Evolutionary conservation across 2,797 vertebrate species (phyloP).

Genomic region (Poeciliopsis infans): DNA sequence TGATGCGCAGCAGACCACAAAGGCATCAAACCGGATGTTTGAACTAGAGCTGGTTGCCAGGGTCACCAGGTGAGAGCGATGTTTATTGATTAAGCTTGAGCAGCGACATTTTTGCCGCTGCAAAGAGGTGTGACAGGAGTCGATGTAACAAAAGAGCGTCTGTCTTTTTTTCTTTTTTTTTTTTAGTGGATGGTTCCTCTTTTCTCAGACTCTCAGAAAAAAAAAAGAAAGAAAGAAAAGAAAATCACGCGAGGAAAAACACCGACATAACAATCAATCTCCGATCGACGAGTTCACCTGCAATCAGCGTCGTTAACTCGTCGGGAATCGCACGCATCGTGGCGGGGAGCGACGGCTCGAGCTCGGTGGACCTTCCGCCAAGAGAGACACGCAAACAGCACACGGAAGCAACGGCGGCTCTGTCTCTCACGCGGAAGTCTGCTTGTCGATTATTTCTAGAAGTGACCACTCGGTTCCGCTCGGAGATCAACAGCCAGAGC

Average conservation of each 20-base stretch:
- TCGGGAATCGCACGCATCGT: constrained; percentile 78
- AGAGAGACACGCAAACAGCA: constrained; percentile 20
- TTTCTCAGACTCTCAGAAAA: background rate
- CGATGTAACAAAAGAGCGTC: background rate
- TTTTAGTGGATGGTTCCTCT: background rate
- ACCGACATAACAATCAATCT: accelerated
- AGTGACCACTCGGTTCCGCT: constrained; percentile 41
- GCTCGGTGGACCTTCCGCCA: constrained; percentile 21
- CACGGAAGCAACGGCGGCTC: constrained; percentile 62
- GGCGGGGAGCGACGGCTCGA: background rate
- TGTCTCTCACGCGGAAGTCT: constrained; percentile 71
- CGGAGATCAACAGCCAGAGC: background rate
- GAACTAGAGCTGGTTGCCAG: background rate
- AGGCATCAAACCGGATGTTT: background rate
- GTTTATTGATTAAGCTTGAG: background rate
- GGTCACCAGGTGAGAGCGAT: background rate
- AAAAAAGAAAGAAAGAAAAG: background rate
- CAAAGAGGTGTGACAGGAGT: background rate
- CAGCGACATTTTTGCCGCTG: background rate
- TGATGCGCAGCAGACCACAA: background rate
- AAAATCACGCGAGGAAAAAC: background rate
- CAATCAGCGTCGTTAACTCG: constrained; percentile 77
- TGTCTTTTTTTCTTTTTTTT: background rate
- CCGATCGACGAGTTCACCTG: constrained; percentile 67
- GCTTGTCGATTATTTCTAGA: constrained; percentile 48